Evolutionary conservation across 2,888 invertebrate genomes (phyloP).

Genomic region (Sipha maydis): DNA sequence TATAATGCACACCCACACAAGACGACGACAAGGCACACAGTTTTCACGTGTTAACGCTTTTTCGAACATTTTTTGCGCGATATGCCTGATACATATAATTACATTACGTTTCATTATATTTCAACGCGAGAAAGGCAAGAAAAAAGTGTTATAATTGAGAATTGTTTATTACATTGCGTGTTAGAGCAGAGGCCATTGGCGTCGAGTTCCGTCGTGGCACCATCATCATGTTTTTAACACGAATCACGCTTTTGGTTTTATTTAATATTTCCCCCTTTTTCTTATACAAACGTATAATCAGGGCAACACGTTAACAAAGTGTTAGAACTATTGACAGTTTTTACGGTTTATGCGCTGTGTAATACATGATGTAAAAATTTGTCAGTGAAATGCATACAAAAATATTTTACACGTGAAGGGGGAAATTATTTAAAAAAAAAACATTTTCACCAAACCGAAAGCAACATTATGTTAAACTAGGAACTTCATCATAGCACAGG

Average conservation of each 20-base stretch:
- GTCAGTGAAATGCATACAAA: no score
- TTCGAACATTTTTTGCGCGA: neutral
- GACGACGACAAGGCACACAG: neutral
- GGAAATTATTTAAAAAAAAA: no score
- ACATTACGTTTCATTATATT: neutral
- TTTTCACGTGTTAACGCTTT: constrained; percentile 23
- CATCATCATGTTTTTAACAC: no score
- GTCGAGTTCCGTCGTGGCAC: neutral
- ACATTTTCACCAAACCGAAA: no score
- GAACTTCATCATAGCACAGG: no score
- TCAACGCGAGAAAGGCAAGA: neutral
- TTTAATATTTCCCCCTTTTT: neutral
- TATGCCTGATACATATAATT: neutral
- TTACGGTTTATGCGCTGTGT: neutral
- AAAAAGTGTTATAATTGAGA: constrained; percentile 37
- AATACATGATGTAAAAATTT: neutral
- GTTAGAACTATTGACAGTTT: neutral
- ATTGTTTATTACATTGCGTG: constrained; percentile 40
- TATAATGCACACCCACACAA: neutral
- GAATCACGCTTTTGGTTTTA: constrained; percentile 1
- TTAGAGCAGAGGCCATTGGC: neutral
- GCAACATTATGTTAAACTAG: no score
- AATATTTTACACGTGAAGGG: no score
- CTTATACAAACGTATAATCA: neutral
- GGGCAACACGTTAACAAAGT: no score